These are phyloP conservation scores for Heliconius nattereri DNA, from an alignment of 1,140 invertebrate genomes.

Conservation along the genomic window DNA sequence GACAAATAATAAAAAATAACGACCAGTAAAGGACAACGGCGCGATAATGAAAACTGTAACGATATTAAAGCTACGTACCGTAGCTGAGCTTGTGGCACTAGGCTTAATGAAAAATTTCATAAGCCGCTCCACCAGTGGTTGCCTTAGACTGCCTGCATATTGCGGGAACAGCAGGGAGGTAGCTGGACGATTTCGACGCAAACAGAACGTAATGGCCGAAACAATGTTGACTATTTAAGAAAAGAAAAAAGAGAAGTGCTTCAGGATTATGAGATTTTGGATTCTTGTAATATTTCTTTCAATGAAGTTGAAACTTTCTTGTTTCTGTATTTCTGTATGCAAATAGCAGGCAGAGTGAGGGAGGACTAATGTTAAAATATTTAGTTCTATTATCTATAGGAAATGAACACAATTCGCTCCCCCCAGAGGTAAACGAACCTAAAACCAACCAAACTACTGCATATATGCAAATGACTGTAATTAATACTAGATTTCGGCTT, in stretches of 20 bases:
- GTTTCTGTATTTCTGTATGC: no score
- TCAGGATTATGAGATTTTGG: no score
- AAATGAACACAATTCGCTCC: neutral
- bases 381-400: no score
- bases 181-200: neutral
- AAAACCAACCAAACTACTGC: neutral
- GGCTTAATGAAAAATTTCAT: conserved; percentile 43
- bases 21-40: conserved; percentile 22
- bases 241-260: neutral
- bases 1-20: conserved; percentile 23
- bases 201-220: neutral
- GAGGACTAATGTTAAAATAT: no score
- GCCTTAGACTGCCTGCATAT: neutral
- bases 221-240: neutral
- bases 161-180: neutral
- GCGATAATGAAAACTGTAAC: conserved; percentile 29
- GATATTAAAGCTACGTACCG: conserved; percentile 26
- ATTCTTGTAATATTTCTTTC: no score
- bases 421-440: neutral
- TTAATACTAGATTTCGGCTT: no score
- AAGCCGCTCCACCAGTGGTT: neutral
- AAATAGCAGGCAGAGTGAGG: no score
- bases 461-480: no score
- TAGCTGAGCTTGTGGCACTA: conserved; percentile 22
- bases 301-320: no score